Conservation (phyloP, 1,140 invertebrate genomes). For the Pararge aegeria region DNA sequence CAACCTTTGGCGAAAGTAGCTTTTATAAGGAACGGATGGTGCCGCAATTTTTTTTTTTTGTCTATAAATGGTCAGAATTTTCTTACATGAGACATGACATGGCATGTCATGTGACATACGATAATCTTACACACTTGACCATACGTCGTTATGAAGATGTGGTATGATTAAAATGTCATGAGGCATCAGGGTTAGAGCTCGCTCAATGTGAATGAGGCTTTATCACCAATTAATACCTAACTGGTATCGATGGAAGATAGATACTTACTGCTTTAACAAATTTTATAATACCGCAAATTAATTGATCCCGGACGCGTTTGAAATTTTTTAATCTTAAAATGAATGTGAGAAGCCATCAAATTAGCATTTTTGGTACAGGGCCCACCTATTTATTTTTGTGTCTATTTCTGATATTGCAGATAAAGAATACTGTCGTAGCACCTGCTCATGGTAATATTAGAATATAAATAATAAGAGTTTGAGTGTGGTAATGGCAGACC, state of each 20-base stretch:
- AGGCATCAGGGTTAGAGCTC: too few species aligned
- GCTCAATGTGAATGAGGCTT: not conserved
- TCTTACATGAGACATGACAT: too few species aligned
- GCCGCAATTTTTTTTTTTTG: too few species aligned
- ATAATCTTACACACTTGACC: too few species aligned
- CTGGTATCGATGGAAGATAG: not conserved
- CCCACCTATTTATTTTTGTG: not conserved
- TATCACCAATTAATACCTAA: conserved; percentile 19
- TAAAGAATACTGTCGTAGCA: not conserved
- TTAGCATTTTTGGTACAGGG: conserved; percentile 17
- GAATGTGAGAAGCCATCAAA: conserved; percentile 11
- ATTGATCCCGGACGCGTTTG: conserved; percentile 14
- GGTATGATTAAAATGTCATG: too few species aligned
- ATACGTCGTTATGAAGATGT: too few species aligned
- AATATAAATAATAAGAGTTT: too few species aligned
- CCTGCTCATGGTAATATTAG: not conserved
- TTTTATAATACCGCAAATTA: conserved; percentile 22
- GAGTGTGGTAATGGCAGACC: too few species aligned
- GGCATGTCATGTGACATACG: too few species aligned
- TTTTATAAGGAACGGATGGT: too few species aligned
- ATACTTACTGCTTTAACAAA: not conserved
- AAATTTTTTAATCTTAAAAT: conserved; percentile 14
- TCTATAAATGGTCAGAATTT: too few species aligned
- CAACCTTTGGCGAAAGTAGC: too few species aligned
- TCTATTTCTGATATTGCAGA: conserved; percentile 1